Evolutionary conservation across 2,888 invertebrate species (phyloP).

Genomic region (Mycalesis mineus): DNA sequence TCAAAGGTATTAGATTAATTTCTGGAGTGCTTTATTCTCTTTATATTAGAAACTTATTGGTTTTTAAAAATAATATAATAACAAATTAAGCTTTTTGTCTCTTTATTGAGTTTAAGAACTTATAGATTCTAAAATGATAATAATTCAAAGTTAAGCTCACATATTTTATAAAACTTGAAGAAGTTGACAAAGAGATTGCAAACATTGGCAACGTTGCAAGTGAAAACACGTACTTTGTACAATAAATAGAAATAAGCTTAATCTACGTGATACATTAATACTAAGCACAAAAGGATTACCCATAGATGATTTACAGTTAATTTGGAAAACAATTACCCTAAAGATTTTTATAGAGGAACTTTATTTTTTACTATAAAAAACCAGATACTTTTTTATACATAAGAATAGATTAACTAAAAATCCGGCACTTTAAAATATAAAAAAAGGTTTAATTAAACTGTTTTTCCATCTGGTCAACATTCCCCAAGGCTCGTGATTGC

Average conservation of each 20-base stretch:
- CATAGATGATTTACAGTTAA: background rate
- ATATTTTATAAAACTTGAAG: conserved; percentile 14
- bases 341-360: background rate
- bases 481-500: conserved; percentile 77
- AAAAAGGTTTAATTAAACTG: background rate
- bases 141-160: background rate
- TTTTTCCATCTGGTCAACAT: conserved; percentile 54
- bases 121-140: too few species aligned
- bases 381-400: background rate
- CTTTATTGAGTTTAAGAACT: too few species aligned
- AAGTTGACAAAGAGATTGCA: conserved; percentile 9
- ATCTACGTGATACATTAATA: conserved; percentile 25
- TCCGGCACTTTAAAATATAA: background rate
- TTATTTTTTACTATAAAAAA: background rate
- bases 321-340: background rate
- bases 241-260: conserved; percentile 55
- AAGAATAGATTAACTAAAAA: background rate
- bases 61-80: too few species aligned
- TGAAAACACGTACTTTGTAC: conserved; percentile 54
- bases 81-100: too few species aligned
- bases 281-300: conserved; percentile 11
- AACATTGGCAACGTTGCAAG: background rate
- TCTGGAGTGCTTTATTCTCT: too few species aligned
- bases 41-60: too few species aligned
- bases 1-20: too few species aligned